A percentile compares a stretch with the other conserved stretches of the same genome.
Evolutionary conservation across 2,113 vertebrate species (phyloP).

Genomic region (Tyrannus savana): DNA sequence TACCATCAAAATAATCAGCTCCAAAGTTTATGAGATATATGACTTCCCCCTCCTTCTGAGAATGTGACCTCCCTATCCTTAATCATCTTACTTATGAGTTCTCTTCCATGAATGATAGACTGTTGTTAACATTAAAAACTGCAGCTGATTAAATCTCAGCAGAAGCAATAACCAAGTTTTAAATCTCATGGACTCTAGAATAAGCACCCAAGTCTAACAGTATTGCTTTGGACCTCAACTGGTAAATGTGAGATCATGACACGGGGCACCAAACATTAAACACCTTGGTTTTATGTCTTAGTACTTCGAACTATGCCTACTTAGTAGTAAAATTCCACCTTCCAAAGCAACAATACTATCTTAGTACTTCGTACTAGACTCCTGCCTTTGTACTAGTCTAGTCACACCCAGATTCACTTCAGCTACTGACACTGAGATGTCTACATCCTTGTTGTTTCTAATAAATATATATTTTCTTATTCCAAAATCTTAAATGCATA

Average conservation of each 20-base stretch:
- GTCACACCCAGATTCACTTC: not conserved
- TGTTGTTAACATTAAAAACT: not conserved
- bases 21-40: not conserved
- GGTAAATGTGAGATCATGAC: not conserved
- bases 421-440: not conserved
- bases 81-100: not conserved
- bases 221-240: not conserved
- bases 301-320: not conserved
- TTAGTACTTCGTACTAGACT: too few relatives aligned
- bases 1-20: not conserved
- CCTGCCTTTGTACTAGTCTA: not conserved
- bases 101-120: not conserved
- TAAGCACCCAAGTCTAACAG: not conserved
- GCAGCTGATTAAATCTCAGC: constrained; percentile 3
- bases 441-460: not conserved
- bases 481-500: not conserved
- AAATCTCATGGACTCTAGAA: not conserved
- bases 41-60: not conserved
- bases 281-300: not conserved
- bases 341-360: not conserved
- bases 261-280: not conserved
- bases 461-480: not conserved
- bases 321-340: not conserved
- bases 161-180: not conserved
- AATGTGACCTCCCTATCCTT: not conserved